Percentiles rank a stretch among this genome's conserved stretches.
Conservation (phyloP, 53 echinoderm and acorn worm species). For the Crossaster papposus region DNA sequence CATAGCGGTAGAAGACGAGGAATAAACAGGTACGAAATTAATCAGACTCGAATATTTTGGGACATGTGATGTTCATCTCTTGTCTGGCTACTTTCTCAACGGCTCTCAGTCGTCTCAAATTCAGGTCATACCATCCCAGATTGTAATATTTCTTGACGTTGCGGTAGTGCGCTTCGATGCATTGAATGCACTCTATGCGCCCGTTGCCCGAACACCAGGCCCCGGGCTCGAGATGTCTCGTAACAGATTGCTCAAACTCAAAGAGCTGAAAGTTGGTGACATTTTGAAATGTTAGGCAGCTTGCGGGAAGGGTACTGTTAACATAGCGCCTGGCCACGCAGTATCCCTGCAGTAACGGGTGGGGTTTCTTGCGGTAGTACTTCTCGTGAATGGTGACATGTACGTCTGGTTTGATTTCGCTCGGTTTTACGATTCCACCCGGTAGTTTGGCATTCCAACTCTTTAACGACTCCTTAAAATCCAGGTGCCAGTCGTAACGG, state of each 20-base stretch:
- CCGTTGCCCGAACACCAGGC: background rate
- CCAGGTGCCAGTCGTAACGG: too few relatives aligned
- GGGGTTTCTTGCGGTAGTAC: background rate
- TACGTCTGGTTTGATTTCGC: background rate
- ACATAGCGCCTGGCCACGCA: background rate
- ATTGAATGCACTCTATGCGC: background rate
- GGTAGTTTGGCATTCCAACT: background rate
- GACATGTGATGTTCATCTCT: too few relatives aligned
- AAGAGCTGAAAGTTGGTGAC: background rate
- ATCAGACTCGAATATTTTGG: too few relatives aligned
- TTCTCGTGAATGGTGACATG: background rate
- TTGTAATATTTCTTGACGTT: too few relatives aligned
- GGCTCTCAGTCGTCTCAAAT: background rate
- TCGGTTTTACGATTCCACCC: background rate
- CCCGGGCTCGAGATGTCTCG: background rate
- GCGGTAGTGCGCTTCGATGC: too few relatives aligned
- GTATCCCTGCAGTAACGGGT: too few relatives aligned
- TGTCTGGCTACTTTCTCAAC: background rate
- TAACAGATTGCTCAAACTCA: background rate
- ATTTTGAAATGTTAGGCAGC: too few relatives aligned
- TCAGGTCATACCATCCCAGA: background rate
- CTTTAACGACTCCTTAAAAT: background rate
- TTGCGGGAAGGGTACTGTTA: background rate
- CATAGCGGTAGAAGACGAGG: too few relatives aligned
- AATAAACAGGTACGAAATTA: too few relatives aligned